Conservation (phyloP, 2,797 vertebrate genomes). For the Myotis myotis region DNA sequence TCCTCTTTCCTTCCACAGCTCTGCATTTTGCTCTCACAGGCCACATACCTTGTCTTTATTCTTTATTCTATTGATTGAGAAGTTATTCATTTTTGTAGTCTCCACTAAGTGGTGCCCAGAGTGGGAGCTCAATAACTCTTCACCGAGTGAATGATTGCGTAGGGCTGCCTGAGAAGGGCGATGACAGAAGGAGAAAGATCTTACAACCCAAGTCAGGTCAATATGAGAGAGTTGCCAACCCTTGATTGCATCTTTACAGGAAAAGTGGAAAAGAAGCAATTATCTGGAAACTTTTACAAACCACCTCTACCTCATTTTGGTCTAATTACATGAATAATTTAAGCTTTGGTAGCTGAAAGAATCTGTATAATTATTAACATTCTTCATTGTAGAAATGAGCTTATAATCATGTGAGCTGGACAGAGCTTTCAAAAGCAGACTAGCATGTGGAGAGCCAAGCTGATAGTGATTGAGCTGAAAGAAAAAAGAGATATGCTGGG, state of each 20-base stretch:
- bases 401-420: neutral
- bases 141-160: neutral
- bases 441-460: neutral
- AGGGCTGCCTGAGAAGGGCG: neutral
- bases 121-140: neutral
- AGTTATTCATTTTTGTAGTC: neutral
- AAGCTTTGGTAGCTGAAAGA: slow-evolving; percentile 32
- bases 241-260: neutral
- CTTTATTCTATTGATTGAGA: neutral
- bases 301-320: neutral
- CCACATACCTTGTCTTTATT: neutral
- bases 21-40: neutral
- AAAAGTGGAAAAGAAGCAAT: neutral
- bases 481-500: neutral
- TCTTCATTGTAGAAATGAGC: slow-evolving; percentile 49
- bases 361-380: slow-evolving; percentile 43
- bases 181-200: neutral
- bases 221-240: neutral
- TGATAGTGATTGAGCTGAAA: slow-evolving; percentile 17
- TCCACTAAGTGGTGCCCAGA: neutral
- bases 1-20: neutral
- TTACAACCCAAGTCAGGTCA: neutral
- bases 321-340: slow-evolving; percentile 49
- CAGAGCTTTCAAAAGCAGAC: slow-evolving; percentile 25
- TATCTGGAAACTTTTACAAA: slow-evolving; percentile 29